These are phyloP conservation scores for Cuculus canorus DNA, from an alignment of 2,797 vertebrate species.

Conservation along the genomic window DNA sequence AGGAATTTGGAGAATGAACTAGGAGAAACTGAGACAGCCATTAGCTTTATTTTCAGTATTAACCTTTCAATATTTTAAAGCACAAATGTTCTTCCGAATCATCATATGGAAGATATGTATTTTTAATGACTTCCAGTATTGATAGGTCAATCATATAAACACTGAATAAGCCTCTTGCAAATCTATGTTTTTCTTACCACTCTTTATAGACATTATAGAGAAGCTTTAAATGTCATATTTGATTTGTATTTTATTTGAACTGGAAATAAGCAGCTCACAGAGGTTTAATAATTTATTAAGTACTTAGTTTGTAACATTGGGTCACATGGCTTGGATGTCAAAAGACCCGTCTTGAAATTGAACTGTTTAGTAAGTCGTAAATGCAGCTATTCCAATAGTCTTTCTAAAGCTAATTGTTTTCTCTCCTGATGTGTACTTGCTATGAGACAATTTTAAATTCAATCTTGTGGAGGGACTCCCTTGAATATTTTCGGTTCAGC, in stretches of 20 bases:
- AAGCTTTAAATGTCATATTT: slow-evolving; percentile 45
- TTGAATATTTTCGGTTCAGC: neutral
- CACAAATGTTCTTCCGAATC: neutral
- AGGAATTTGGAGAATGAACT: neutral
- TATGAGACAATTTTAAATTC: neutral
- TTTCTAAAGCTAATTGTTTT: neutral
- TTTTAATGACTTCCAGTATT: slow-evolving; percentile 26
- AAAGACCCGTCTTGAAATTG: neutral
- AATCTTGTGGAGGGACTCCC: neutral
- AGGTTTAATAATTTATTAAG: slow-evolving; percentile 48
- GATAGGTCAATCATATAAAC: neutral
- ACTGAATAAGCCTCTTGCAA: neutral
- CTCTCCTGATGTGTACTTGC: neutral
- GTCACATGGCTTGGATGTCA: neutral
- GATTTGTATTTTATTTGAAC: slow-evolving; percentile 48
- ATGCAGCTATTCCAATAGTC: neutral
- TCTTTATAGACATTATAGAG: neutral
- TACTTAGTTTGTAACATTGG: slow-evolving; percentile 16
- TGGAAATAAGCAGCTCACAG: neutral
- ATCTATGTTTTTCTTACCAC: neutral
- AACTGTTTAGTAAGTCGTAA: neutral
- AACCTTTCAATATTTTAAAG: neutral
- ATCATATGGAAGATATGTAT: neutral
- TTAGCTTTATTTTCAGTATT: neutral
- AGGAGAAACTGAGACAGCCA: neutral